Evolutionary conservation across 2,113 vertebrate species (phyloP), one percentile per base, ranked within the genome.

Genomic region (Chlorodrepanis virens): DNA sequence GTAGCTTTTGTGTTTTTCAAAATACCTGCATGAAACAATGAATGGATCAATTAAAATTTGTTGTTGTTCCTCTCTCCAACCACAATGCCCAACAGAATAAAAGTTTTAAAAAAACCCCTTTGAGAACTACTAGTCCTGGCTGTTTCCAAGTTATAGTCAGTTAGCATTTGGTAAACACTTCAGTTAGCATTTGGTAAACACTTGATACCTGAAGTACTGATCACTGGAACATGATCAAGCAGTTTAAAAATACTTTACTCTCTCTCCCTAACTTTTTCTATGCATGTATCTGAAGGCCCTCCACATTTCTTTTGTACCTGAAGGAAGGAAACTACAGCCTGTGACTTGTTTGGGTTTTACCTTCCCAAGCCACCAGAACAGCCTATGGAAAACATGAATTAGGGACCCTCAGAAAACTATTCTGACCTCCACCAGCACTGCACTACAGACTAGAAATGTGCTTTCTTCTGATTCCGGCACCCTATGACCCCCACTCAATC

Each of bases 11-110:
- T 98, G 94, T 91, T 97, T 97, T 96, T 98, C 98, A 27, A 97
- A 95, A 97, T 98, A 99, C 60, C 99, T 99, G 93, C 11, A 95
- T 14, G 77, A 52, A 90, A 96, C 14, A 91, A 69, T 87, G 39
- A 87, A 75, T 1, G 50, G 49, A 78, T 6, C 22, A 72, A 74
- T 60, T 45, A 72, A 79, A 93, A 72, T 31, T 25, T 42, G 7
- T 50, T 72, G 8, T 22, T 87, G 27, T 6, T 84, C 20, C 47
- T 68, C 29, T 83, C 53, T 72, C 29, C n/a, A 88, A 40, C 14
- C 31, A 47, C 37, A 85, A 83, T 1, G 4, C 8, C 27, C 20
- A 42, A 24, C 7, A 61, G 29, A 93, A 91, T 15, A 19, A 45
- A 60, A 17, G 5, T 9, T 31, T 24, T 13, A 6, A 15, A 33